Percentiles rank a stretch among this genome's conserved stretches.
phyloP scores from a whole-genome alignment of 2,888 invertebrate species.

The Ectropis crepuscularia region DNA sequence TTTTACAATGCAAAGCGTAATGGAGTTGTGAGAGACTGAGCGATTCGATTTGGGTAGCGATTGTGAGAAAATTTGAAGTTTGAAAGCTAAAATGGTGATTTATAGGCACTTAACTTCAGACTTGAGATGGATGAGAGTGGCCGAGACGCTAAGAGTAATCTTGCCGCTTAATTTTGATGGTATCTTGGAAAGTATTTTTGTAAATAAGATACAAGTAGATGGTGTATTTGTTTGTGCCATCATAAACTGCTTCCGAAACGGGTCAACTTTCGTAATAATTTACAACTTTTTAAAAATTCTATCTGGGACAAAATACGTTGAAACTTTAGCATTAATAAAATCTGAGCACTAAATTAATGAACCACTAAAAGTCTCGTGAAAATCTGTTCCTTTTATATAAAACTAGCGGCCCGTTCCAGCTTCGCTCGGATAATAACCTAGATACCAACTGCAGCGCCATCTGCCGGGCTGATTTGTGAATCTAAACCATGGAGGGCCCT shows the following conservation, averaged over 20 bases:
- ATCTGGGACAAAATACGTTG: neutral
- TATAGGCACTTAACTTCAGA: conserved; percentile 59
- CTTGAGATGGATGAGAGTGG: conserved; percentile 47
- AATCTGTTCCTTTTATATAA: no score
- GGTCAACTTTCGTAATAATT: conserved; percentile 25
- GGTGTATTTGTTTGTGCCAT: conserved; percentile 37
- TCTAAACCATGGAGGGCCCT: no score
- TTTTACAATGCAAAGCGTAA: conserved; percentile 46
- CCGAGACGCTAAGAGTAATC: conserved; percentile 47
- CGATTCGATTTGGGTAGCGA: conserved; percentile 43
- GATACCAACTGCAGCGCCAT: no score
- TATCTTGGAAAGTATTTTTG: conserved; percentile 40
- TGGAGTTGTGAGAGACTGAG: conserved; percentile 38
- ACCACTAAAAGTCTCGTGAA: no score
- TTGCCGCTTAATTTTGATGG: conserved; percentile 52
- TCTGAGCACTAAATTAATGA: no score
- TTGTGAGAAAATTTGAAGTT: conserved; percentile 38
- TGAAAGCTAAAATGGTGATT: conserved; percentile 49
- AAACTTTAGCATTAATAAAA: neutral
- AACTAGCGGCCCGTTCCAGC: no score
- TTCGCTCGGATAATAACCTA: no score
- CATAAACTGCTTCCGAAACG: conserved; percentile 25
- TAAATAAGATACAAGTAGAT: conserved; percentile 33
- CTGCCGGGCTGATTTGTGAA: no score
- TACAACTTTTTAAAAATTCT: conserved; percentile 18